phyloP scores from a whole-genome alignment of 2,113 vertebrate species.

The Catagonus wagneri region DNA sequence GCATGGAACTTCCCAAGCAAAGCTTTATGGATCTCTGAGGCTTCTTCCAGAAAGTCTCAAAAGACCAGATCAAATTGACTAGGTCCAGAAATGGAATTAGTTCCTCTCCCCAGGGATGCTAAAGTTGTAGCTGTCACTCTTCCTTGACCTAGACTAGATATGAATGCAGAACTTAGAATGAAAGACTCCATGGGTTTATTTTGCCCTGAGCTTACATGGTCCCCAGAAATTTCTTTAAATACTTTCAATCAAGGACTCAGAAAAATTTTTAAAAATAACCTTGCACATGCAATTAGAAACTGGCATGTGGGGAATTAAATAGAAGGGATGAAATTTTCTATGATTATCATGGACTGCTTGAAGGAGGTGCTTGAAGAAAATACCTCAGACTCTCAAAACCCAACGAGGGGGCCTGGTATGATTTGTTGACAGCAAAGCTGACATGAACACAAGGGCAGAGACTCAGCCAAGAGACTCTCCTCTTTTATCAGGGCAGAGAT shows the following conservation, averaged over 20 bases:
- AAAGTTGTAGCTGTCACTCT: constrained; percentile 79
- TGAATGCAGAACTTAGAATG: constrained; percentile 64
- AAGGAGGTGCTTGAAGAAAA: constrained; percentile 51
- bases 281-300: constrained; percentile 80
- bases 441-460: neutral
- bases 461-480: neutral
- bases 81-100: constrained; percentile 80
- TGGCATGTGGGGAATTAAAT: constrained; percentile 70
- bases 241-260: constrained; percentile 80
- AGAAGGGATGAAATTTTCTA: constrained; percentile 46
- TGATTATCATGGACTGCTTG: constrained; percentile 44
- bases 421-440: neutral
- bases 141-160: constrained; percentile 80
- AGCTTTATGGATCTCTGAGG: constrained; percentile 45
- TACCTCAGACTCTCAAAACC: neutral
- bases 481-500: neutral
- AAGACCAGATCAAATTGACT: constrained; percentile 73
- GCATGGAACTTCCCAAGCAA: neutral
- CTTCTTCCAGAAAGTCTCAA: constrained; percentile 50
- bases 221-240: constrained; percentile 81
- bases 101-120: constrained; percentile 66
- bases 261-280: constrained; percentile 82
- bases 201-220: constrained; percentile 64
- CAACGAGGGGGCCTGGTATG: neutral
- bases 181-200: constrained; percentile 55